Evolutionary conservation across 2,797 vertebrate species (phyloP).

Genomic region (Sphenopsis melanotis): DNA sequence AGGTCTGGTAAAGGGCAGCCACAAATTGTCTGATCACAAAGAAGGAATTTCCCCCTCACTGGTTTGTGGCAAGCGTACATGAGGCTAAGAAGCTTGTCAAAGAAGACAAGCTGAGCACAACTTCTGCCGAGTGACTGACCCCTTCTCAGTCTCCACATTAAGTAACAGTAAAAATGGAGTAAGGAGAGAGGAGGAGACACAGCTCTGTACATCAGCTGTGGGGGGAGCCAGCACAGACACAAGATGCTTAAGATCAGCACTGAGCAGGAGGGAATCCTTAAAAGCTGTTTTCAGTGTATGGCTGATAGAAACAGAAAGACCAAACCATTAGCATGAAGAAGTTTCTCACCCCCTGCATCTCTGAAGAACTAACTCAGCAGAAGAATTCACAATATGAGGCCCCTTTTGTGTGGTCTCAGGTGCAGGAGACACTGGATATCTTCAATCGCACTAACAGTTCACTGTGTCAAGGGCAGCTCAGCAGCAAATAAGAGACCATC

Average conservation of each 20-base stretch:
- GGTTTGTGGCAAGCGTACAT: conserved; percentile 21
- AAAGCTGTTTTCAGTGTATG: neutral
- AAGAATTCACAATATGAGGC: neutral
- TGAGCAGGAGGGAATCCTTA: neutral
- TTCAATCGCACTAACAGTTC: neutral
- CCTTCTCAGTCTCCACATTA: neutral
- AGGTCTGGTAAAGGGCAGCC: conserved; percentile 50
- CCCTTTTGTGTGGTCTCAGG: neutral
- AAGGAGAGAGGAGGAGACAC: neutral
- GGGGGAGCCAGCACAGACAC: neutral
- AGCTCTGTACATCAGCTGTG: neutral
- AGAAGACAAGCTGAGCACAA: neutral
- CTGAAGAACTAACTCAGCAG: neutral
- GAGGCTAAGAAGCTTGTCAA: conserved; percentile 1
- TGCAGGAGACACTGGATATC: neutral
- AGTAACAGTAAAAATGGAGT: neutral
- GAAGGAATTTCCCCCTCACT: conserved; percentile 46
- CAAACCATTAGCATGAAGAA: accelerated
- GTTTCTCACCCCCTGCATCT: neutral
- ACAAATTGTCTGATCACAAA: conserved; percentile 59
- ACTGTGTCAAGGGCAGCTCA: neutral
- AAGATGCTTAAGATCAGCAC: neutral
- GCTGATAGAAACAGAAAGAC: neutral
- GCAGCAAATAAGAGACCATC: neutral
- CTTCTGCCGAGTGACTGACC: neutral